Conservation (phyloP, 2,797 vertebrate species). For the Poeciliopsis paucimaculata region DNA sequence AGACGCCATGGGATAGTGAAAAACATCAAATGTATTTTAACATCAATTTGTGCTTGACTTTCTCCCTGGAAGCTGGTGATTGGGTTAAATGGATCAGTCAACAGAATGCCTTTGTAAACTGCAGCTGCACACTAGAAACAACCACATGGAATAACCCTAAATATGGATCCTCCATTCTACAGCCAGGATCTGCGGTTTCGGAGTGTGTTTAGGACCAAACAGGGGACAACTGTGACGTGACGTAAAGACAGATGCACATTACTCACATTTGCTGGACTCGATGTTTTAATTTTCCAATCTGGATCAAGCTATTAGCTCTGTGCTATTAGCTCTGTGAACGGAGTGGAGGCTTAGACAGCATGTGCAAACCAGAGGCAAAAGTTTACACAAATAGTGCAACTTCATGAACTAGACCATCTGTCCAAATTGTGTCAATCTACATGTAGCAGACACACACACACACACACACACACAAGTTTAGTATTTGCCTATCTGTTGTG, state of each 20-base stretch:
- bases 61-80: not conserved
- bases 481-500: constrained; percentile 57
- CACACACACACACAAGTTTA: constrained; percentile 28
- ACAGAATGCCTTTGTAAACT: not conserved
- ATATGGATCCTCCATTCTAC: too few relatives aligned
- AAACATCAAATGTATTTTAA: not conserved
- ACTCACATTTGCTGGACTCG: not conserved
- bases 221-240: not conserved
- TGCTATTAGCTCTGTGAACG: not conserved
- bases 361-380: not conserved
- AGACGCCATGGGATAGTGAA: not conserved
- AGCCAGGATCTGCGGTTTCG: not conserved
- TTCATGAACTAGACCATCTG: constrained; percentile 3
- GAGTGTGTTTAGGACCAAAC: not conserved
- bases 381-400: not conserved
- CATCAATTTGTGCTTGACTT: not conserved
- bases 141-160: not conserved
- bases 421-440: constrained; percentile 2
- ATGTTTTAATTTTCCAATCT: not conserved
- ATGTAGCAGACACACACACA: constrained; percentile 5
- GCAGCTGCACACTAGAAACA: not conserved
- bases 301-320: not conserved
- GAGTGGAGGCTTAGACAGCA: not conserved
- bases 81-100: not conserved
- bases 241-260: not conserved